These are phyloP conservation scores for Orestias chungarensis DNA, from an alignment of 2,797 vertebrate species.

Conservation along the genomic window DNA sequence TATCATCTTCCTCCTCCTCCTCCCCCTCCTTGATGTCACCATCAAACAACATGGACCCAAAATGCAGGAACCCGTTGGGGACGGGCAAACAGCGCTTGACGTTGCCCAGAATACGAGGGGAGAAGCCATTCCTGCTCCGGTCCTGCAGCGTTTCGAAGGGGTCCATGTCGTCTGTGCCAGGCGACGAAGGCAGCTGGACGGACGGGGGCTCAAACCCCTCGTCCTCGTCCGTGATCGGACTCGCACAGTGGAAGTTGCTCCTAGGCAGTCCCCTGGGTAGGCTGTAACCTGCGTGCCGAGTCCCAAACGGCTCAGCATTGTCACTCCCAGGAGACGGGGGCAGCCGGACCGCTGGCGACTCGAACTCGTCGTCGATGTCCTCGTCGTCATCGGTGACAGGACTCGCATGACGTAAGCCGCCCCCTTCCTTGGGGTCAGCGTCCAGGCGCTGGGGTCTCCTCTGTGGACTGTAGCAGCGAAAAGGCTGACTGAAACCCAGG, in stretches of 20 bases:
- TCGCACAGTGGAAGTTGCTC: slow-evolving; percentile 69
- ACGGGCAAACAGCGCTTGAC: slow-evolving; percentile 74
- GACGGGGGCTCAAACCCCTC: slow-evolving; percentile 73
- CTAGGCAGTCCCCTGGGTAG: slow-evolving; percentile 73
- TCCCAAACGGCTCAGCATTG: slow-evolving; percentile 56
- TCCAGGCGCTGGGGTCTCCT: slow-evolving; percentile 89
- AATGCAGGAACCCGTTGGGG: slow-evolving; percentile 81
- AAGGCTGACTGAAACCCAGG: slow-evolving; percentile 79
- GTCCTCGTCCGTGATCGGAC: slow-evolving; percentile 64
- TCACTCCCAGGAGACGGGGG: slow-evolving; percentile 66
- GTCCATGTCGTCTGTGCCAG: slow-evolving; percentile 58
- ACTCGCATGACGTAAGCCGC: slow-evolving; percentile 70
- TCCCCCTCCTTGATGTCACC: slow-evolving; percentile 70
- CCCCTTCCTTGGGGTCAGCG: slow-evolving; percentile 61
- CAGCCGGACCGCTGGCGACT: slow-evolving; percentile 67
- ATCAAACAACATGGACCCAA: slow-evolving; percentile 81
- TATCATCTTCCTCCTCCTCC: no score
- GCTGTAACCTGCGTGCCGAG: slow-evolving; percentile 23
- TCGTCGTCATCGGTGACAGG: slow-evolving; percentile 66
- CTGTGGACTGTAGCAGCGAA: slow-evolving; percentile 88
- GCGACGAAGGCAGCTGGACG: slow-evolving; percentile 68
- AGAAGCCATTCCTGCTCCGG: slow-evolving; percentile 74
- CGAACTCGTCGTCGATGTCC: slow-evolving; percentile 59
- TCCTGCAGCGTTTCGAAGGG: slow-evolving; percentile 57
- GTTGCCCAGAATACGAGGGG: slow-evolving; percentile 73